phyloP scores from a whole-genome alignment of 1,140 invertebrate genomes.

The Pseudobourletiella spinata region DNA sequence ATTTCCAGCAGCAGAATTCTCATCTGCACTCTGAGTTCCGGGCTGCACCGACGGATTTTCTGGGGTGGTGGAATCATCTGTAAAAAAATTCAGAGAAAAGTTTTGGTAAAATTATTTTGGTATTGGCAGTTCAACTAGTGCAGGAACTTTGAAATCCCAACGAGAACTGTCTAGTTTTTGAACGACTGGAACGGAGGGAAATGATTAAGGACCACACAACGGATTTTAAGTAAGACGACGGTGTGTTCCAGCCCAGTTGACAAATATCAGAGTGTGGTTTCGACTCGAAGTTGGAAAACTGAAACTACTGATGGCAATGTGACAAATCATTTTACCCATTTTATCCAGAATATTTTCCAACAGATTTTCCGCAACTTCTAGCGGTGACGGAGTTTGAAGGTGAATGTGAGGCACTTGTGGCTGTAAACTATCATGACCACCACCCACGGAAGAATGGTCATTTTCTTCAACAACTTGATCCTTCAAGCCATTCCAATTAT shows the following conservation, averaged over 20 bases:
- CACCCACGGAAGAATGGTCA: background rate
- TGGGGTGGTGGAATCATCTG: constrained; percentile 21
- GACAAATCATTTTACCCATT: constrained; percentile 15
- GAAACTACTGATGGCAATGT: too few species aligned
- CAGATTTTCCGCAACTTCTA: constrained; percentile 23
- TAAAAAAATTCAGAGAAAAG: background rate
- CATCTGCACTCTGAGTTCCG: constrained; percentile 1
- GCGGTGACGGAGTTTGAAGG: constrained; percentile 14
- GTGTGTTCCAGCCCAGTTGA: too few species aligned
- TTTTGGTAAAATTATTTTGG: background rate
- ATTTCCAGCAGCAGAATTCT: background rate
- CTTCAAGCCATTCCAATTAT: background rate
- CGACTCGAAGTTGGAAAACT: too few species aligned
- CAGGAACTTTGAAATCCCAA: too few species aligned
- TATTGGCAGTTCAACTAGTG: too few species aligned
- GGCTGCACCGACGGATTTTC: background rate
- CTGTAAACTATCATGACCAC: too few species aligned
- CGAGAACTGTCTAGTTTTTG: too few species aligned
- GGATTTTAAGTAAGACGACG: too few species aligned
- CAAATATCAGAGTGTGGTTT: too few species aligned
- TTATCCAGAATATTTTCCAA: constrained; percentile 22
- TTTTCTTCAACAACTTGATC: background rate
- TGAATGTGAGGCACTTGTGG: constrained; percentile 10
- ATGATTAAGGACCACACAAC: too few species aligned
- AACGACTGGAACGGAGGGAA: too few species aligned